Evolutionary conservation across 2,888 invertebrate genomes (phyloP).

Genomic region (Gortyna flavago): DNA sequence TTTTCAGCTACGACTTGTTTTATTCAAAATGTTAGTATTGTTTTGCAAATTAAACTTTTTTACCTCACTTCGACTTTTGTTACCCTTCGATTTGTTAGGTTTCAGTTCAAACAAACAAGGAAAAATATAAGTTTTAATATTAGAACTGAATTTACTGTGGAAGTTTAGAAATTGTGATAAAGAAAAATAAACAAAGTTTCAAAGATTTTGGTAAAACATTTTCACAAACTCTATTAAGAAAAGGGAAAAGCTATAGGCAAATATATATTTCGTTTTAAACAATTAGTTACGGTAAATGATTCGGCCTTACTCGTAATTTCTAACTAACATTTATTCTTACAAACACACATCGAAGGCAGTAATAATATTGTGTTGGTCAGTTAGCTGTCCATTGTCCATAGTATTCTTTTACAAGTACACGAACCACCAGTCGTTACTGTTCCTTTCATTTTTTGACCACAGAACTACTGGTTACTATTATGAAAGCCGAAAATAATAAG

Average conservation of each 20-base stretch:
- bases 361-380: not conserved
- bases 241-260: not conserved
- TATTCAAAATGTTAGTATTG: conserved; percentile 10
- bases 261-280: not conserved
- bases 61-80: not conserved
- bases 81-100: conserved; percentile 23
- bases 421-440: conserved; percentile 5
- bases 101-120: conserved; percentile 29
- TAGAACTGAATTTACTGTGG: conserved; percentile 1
- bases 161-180: conserved; percentile 2
- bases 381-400: not conserved
- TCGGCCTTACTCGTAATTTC: not conserved
- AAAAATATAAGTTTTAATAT: conserved; percentile 17
- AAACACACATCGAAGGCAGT: not conserved
- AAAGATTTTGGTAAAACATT: conserved; percentile 13
- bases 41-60: conserved; percentile 30
- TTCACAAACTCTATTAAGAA: not conserved
- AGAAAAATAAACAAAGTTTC: not conserved
- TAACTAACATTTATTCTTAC: not conserved
- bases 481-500: conserved; percentile 44
- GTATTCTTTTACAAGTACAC: conserved; percentile 6
- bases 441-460: conserved; percentile 22
- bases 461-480: conserved; percentile 20
- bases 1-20: conserved; percentile 10
- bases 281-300: not conserved